Conservation (phyloP, 2,888 invertebrate species). For the Pinctada fucata region DNA sequence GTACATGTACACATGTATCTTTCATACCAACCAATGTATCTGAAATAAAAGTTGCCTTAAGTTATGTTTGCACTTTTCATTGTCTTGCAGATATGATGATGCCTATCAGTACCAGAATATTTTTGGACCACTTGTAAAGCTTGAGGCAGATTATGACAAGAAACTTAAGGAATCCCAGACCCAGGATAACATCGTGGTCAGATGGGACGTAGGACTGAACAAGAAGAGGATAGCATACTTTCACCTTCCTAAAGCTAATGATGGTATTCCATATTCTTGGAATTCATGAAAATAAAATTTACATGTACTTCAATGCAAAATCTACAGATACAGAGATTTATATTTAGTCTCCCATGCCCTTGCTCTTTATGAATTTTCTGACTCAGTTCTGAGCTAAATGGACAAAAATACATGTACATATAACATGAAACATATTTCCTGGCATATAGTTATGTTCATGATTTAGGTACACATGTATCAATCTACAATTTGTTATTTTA, state of each 20-base stretch:
- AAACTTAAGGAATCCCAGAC: constrained; percentile 98
- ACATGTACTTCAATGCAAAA: background rate
- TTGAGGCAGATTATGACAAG: constrained; percentile 99
- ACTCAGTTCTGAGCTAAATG: too few relatives aligned
- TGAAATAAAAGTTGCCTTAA: too few relatives aligned
- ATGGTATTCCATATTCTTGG: constrained; percentile 78
- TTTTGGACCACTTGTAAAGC: constrained; percentile 95
- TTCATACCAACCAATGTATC: too few relatives aligned
- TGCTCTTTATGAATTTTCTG: background rate
- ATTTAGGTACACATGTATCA: too few relatives aligned
- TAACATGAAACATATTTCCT: too few relatives aligned
- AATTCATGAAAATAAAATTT: background rate
- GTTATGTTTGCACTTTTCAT: background rate
- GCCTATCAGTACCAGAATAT: constrained; percentile 99
- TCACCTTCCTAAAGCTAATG: constrained; percentile 96
- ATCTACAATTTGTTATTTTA: too few relatives aligned
- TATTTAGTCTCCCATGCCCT: background rate
- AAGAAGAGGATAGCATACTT: constrained; percentile 99
- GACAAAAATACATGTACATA: too few relatives aligned
- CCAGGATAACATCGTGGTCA: constrained; percentile 97
- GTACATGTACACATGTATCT: too few relatives aligned
- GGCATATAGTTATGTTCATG: too few relatives aligned
- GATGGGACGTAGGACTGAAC: constrained; percentile 99
- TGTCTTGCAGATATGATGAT: constrained; percentile 90
- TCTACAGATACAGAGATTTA: background rate